Percentiles rank a stretch among this genome's conserved stretches.
These are phyloP conservation scores for Lycaena phlaeas DNA, from an alignment of 2,888 invertebrate genomes.

Conservation along the genomic window DNA sequence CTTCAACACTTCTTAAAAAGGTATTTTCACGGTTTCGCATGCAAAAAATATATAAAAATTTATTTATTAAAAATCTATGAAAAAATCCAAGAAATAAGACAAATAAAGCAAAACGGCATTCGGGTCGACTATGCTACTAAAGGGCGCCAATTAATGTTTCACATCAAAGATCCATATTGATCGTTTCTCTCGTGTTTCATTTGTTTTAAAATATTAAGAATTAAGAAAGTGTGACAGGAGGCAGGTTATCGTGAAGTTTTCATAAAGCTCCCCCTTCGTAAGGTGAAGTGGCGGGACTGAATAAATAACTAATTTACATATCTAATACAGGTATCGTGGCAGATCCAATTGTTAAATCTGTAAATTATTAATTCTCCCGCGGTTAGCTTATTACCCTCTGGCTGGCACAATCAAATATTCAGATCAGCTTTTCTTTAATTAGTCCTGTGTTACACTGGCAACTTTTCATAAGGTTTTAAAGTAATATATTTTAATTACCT, in stretches of 20 bases:
- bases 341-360: conserved; percentile 54
- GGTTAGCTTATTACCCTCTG: conserved; percentile 48
- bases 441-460: conserved; percentile 23
- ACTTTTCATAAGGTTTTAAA: conserved; percentile 11
- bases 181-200: too few relatives aligned
- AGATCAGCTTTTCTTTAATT: conserved; percentile 52
- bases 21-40: too few relatives aligned
- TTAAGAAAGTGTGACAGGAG: conserved; percentile 23
- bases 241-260: conserved; percentile 26
- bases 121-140: too few relatives aligned
- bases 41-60: too few relatives aligned
- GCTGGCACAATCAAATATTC: conserved; percentile 54
- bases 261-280: conserved; percentile 35
- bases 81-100: too few relatives aligned
- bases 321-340: conserved; percentile 62
- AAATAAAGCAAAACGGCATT: too few relatives aligned
- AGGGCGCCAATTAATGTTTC: too few relatives aligned
- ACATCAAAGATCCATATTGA: too few relatives aligned
- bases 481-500: too few relatives aligned
- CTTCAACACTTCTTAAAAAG: too few relatives aligned
- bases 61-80: too few relatives aligned
- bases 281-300: conserved; percentile 41
- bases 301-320: conserved; percentile 69
- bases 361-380: conserved; percentile 52
- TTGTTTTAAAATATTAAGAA: too few relatives aligned